A percentile compares a stretch with the other conserved stretches of the same genome.
Evolutionary conservation across 2,888 invertebrate species (phyloP).

Genomic region (Incurvaria masculella): DNA sequence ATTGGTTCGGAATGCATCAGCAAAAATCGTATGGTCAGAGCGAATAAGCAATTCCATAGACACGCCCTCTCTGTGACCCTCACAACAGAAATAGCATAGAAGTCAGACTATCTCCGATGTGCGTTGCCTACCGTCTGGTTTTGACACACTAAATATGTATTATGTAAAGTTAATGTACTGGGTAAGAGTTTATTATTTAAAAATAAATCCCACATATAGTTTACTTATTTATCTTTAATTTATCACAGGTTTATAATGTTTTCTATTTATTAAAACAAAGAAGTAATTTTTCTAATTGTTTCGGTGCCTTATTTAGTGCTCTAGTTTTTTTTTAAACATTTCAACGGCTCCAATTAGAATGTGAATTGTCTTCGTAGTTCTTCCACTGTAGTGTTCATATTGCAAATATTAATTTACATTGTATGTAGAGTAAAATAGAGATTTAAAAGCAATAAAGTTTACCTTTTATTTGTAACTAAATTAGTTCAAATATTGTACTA

Average conservation of each 20-base stretch:
- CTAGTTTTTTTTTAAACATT: background rate
- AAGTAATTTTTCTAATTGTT: background rate
- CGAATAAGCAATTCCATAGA: too few relatives aligned
- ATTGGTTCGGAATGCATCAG: too few relatives aligned
- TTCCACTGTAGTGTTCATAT: background rate
- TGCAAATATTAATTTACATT: background rate
- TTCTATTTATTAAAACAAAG: background rate
- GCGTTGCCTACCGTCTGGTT: too few relatives aligned
- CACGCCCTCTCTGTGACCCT: too few relatives aligned
- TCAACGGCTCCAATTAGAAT: background rate
- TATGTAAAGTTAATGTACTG: too few relatives aligned
- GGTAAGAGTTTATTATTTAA: too few relatives aligned
- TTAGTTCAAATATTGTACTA: background rate
- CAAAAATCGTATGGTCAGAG: too few relatives aligned
- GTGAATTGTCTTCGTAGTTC: background rate
- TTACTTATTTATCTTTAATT: too few relatives aligned
- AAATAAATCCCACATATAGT: too few relatives aligned
- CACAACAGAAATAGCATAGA: too few relatives aligned
- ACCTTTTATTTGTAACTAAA: background rate
- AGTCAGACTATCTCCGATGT: too few relatives aligned
- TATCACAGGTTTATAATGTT: background rate
- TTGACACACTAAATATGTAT: too few relatives aligned
- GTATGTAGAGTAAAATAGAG: background rate
- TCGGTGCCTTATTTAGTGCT: background rate
- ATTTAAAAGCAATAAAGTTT: background rate